A percentile compares a stretch with the other conserved stretches of the same genome.
Evolutionary conservation across 2,797 vertebrate genomes (phyloP).

Genomic region (Emydoidea blandingii): DNA sequence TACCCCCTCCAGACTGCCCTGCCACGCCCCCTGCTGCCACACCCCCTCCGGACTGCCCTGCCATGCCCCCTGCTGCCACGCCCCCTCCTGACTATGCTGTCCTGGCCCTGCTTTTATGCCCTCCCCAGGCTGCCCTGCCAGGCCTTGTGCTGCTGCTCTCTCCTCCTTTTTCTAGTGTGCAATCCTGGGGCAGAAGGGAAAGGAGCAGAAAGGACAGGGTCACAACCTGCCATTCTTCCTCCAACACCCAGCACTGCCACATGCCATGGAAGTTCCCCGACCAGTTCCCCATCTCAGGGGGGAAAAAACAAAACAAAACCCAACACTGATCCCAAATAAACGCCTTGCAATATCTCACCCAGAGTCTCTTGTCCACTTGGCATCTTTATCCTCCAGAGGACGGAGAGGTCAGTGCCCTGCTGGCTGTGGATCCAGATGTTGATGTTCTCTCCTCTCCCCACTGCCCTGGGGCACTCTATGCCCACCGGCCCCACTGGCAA

Average conservation of each 20-base stretch:
- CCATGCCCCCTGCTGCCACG: neutral
- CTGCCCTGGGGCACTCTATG: conserved; percentile 4
- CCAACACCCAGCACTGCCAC: neutral
- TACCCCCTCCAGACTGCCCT: too few relatives aligned
- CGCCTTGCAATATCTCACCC: neutral
- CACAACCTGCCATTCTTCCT: neutral
- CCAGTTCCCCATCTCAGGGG: neutral
- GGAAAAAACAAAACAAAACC: accelerated
- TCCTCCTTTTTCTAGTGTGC: neutral
- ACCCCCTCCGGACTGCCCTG: too few relatives aligned
- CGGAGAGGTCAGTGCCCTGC: conserved; percentile 26
- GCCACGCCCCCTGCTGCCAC: neutral
- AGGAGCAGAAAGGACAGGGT: neutral
- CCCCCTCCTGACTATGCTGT: neutral
- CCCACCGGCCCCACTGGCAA: neutral
- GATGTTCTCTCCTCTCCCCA: neutral
- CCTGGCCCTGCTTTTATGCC: neutral
- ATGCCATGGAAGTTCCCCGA: neutral
- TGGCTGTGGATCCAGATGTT: neutral
- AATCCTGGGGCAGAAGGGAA: neutral
- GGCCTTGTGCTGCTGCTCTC: neutral
- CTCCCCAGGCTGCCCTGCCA: neutral
- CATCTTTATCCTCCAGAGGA: neutral
- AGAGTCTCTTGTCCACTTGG: neutral
- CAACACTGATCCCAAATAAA: neutral